Conservation (phyloP, 2,113 vertebrate genomes). For the Cyanistes caeruleus region DNA sequence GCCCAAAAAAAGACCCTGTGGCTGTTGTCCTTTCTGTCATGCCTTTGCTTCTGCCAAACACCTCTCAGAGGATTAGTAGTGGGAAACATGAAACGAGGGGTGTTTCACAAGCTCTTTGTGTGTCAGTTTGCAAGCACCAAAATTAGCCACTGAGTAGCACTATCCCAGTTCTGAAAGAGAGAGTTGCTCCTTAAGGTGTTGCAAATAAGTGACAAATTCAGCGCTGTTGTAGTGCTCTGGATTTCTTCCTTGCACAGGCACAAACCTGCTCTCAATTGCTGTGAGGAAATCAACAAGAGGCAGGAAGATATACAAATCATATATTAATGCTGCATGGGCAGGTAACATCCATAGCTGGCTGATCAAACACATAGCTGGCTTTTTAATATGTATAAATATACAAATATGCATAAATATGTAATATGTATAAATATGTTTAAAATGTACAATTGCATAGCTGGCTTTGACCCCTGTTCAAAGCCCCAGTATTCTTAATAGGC, state of each 20-base stretch:
- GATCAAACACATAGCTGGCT: not conserved
- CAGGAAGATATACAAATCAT: not conserved
- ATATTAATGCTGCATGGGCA: not conserved
- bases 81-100: not conserved
- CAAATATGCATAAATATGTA: not conserved
- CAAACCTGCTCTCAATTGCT: not conserved
- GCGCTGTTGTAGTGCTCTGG: rapidly evolving
- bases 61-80: not conserved
- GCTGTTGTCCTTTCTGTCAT: not conserved
- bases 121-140: not conserved
- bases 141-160: not conserved
- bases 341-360: not conserved
- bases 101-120: not conserved
- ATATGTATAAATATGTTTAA: not conserved
- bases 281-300: not conserved
- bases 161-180: not conserved
- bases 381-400: not conserved
- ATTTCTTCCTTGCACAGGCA: not conserved
- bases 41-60: not conserved
- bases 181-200: not conserved
- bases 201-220: not conserved
- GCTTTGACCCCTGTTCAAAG: not conserved
- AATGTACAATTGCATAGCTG: not conserved
- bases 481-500: not conserved
- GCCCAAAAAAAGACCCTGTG: not conserved